Base-by-base conservation (phyloP, 2,797 vertebrate genomes). In the Tokudaia muenninki region DNA sequence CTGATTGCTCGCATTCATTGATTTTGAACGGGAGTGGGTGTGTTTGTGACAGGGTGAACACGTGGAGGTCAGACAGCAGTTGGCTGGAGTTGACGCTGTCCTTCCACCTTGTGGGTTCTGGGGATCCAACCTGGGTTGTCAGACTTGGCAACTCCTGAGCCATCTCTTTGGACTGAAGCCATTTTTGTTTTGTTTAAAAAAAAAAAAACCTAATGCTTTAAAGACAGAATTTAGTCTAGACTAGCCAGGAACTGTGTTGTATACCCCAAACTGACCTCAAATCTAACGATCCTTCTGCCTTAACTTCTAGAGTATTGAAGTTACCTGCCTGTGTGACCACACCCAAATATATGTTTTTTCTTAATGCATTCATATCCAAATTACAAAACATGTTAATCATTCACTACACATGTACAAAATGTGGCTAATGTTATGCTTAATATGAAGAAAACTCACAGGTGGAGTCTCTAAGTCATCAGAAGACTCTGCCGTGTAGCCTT, bases 391-490 rank as follows among this genome's bases (percentile, higher is more conserved):
- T 78, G 17, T 41, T 52, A 52, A 52, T 11, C 88, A 74, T 10
- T 24, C 90, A 55, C 6, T 10, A 34, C 3, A 3, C 0, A 1
- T 52, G 9, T 57, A 44, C 12, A 55, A 24, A 70, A 61, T 16
- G 24, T 26, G 22, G 61, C 4, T 41, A 17, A 41, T 7, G 34
- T 6, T 3, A 59, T 3, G 50, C 14, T 6, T 0, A 14, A 1
- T n/a, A 19, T 9, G 52, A 61, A 21, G 47, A 34, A 84, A 57
- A n/a, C 44, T 34, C 4, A 14, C 4, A 13, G 6, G 37, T 0
- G 3, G 72, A 65, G 41, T 6, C 7, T 37, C 21, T 4, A 2
- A 22, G 34, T 65, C 29, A 50, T 55, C n/a, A 81, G 24, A 0
- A 31, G 61, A 65, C 75, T 22, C 2, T 11, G 0, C 6, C 5